phyloP scores from a whole-genome alignment of 2,797 vertebrate species.

The Alauda arvensis region DNA sequence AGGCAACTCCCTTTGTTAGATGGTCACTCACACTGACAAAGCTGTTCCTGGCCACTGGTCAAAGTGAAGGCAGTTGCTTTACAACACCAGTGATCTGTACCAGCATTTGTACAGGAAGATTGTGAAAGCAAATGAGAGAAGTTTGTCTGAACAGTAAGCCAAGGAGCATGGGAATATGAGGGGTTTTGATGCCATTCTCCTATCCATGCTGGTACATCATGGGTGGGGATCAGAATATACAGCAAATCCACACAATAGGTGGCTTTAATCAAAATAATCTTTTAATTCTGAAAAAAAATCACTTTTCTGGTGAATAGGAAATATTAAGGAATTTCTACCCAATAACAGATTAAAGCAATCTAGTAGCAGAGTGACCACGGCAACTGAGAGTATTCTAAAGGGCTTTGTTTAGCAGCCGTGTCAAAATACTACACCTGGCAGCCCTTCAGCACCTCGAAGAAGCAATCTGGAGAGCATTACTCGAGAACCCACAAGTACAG shows the following conservation, averaged over 20 bases:
- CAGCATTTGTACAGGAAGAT: background rate
- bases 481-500: rapidly evolving
- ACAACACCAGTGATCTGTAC: background rate
- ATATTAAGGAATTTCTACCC: background rate
- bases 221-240: background rate
- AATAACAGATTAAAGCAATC: background rate
- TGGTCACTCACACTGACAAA: background rate
- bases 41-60: background rate
- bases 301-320: background rate
- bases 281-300: background rate
- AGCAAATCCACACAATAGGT: background rate
- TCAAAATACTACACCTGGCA: background rate
- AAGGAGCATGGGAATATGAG: no score
- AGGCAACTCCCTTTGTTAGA: background rate
- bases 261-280: background rate
- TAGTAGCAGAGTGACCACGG: background rate
- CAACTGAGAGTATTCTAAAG: background rate
- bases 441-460: background rate
- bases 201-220: background rate
- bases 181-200: background rate
- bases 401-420: background rate
- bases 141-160: background rate
- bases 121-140: background rate
- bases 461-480: background rate
- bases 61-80: background rate